Conservation (phyloP, 2,888 invertebrate species). For the Bugulina stolonifera region DNA sequence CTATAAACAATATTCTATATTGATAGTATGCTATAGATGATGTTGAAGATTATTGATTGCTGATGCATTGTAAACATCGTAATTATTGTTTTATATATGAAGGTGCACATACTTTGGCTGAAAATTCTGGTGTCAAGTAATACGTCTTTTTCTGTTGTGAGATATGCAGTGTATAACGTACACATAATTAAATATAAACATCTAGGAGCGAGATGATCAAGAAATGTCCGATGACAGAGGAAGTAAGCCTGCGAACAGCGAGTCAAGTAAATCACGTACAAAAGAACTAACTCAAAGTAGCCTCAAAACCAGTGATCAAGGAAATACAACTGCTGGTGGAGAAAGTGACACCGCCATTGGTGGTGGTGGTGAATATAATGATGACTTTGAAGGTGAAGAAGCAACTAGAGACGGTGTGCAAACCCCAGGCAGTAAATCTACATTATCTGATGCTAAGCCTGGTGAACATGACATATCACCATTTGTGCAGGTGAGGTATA, state of each 20-base stretch:
- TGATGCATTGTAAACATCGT: no score
- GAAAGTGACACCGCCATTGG: background rate
- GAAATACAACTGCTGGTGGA: background rate
- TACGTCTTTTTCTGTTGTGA: no score
- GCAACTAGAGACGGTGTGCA: background rate
- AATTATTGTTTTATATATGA: no score
- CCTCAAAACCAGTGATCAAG: background rate
- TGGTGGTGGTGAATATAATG: background rate
- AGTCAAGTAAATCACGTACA: background rate
- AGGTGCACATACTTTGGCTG: no score
- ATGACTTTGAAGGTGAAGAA: constrained; percentile 25
- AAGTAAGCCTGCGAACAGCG: background rate
- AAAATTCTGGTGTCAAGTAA: no score
- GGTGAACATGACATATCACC: constrained; percentile 14
- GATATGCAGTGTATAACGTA: no score
- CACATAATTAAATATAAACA: no score
- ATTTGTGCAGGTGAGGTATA: background rate
- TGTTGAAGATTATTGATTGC: no score
- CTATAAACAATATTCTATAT: no score
- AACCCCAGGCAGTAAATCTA: background rate
- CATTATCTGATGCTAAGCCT: constrained; percentile 15
- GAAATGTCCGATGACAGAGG: background rate
- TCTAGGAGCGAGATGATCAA: background rate
- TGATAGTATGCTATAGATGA: no score
- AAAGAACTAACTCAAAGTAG: background rate